phyloP scores from a whole-genome alignment of 2,888 invertebrate genomes.

The Idaea aversata region DNA sequence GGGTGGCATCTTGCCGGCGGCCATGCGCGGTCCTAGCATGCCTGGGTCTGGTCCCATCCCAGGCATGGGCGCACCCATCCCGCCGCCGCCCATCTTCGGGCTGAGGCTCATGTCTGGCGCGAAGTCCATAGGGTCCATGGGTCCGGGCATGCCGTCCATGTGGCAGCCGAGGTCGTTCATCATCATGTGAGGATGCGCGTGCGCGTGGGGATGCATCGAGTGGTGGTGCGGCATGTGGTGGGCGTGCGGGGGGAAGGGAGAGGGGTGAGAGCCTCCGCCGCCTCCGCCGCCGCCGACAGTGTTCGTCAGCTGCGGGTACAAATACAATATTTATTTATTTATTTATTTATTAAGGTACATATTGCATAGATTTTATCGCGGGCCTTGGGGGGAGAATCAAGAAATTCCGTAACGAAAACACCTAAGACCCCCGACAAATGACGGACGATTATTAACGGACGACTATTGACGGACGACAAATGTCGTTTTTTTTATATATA shows the following conservation, averaged over 20 bases:
- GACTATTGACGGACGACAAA: too few relatives aligned
- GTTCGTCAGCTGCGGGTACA: slow-evolving; percentile 81
- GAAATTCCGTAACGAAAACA: too few relatives aligned
- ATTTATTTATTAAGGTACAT: too few relatives aligned
- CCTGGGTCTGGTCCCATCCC: slow-evolving; percentile 77
- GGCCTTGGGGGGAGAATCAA: too few relatives aligned
- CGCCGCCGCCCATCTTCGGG: slow-evolving; percentile 83
- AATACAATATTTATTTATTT: too few relatives aligned
- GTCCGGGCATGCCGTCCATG: slow-evolving; percentile 76
- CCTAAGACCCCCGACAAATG: too few relatives aligned
- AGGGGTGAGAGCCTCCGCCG: slow-evolving; percentile 49
- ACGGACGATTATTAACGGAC: too few relatives aligned
- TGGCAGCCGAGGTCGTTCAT: slow-evolving; percentile 78
- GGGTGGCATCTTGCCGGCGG: slow-evolving; percentile 79
- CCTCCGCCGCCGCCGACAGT: slow-evolving; percentile 79
- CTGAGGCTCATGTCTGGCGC: slow-evolving; percentile 81
- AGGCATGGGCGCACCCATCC: slow-evolving; percentile 75
- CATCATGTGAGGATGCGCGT: slow-evolving; percentile 77
- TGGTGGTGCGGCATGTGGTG: slow-evolving; percentile 76
- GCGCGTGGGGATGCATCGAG: slow-evolving; percentile 70
- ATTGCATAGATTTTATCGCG: too few relatives aligned
- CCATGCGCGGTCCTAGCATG: slow-evolving; percentile 85
- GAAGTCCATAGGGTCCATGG: slow-evolving; percentile 74
- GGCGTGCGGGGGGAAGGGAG: slow-evolving; percentile 61
- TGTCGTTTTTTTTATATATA: too few relatives aligned